Base-by-base conservation (phyloP, 2,797 vertebrate species). In the Morelia viridis region DNA sequence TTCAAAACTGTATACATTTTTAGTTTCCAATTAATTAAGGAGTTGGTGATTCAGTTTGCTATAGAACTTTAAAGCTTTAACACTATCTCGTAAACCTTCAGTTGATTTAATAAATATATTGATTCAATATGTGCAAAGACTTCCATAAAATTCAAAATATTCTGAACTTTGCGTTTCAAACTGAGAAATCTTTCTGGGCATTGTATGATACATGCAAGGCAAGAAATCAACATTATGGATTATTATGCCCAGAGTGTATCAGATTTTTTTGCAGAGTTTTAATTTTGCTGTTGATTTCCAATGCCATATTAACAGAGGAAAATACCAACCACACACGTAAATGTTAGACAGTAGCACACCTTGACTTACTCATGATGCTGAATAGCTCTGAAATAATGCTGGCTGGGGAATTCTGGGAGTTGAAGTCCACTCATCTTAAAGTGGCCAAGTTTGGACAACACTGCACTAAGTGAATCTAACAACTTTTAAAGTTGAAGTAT, bases 151-250 rank as follows among this genome's bases (percentile, higher is more conserved):
- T 19, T 26, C 12, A 85, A 31, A 84, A 28, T 11, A 58, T 88
- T 91, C 57, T 88, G 50, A 92, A 85, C 9, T 85, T 26, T 60
- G 17, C 61, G 89, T 24, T 76, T 76, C 64, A 90, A 87, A 87
- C 41, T 87, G 64, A 57, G 61, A 92, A 76, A 83, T 11, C 9
- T 84, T 13, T 60, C 65, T 80, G 5, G 35, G 56, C 31, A 68
- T 35, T 76, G 22, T 56, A 65, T 65, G 76, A 58, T 89, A 68
- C 31, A 68, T 90, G 46, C 35, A 90, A 50, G 85, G 11, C 12
- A 76, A 19, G 46, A 62, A 58, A 62, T 89, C 87, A 91, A 2
- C 12, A 46, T 11, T 94, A 93, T 61, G 87, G 64, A 95, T 93
- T 89, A 76, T 46, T 10, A 62, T n/a, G 26, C 64, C 62, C 61